Evolutionary conservation across 2,888 invertebrate species (phyloP).

Genomic region (Acholoe squamosa): DNA sequence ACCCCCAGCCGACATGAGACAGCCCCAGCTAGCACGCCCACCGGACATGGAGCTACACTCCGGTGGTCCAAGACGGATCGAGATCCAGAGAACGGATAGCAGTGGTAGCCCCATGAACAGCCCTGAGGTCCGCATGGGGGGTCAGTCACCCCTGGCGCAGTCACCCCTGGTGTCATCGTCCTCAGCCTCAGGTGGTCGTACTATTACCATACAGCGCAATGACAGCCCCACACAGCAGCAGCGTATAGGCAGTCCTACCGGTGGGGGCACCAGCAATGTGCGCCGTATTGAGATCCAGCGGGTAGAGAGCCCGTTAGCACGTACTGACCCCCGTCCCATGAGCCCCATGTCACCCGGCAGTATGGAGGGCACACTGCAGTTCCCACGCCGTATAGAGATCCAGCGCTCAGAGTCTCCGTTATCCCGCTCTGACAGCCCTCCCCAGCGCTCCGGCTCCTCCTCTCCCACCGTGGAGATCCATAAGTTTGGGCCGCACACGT

Average conservation of each 20-base stretch:
- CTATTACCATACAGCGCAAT: slow-evolving; percentile 8
- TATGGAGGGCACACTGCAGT: background rate
- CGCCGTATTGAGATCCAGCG: slow-evolving; percentile 45
- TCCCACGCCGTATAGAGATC: slow-evolving; percentile 44
- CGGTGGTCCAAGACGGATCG: background rate
- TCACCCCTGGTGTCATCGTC: background rate
- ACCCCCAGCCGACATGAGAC: background rate
- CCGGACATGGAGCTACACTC: background rate
- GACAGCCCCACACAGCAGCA: slow-evolving; percentile 23
- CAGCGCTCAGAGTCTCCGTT: slow-evolving; percentile 12
- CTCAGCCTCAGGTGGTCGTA: background rate
- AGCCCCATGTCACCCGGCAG: slow-evolving; percentile 28
- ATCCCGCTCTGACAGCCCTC: slow-evolving; percentile 28
- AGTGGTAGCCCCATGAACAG: background rate
- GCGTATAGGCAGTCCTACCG: background rate
- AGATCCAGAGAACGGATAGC: slow-evolving; percentile 1
- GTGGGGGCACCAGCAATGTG: background rate
- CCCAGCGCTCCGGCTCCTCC: slow-evolving; percentile 39
- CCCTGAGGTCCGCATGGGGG: background rate
- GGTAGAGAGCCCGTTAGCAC: slow-evolving; percentile 30
- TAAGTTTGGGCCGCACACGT: slow-evolving; percentile 48
- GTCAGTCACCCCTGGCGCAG: background rate
- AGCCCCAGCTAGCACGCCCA: background rate
- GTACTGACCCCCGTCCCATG: background rate
- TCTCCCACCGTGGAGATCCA: slow-evolving; percentile 47